Evolutionary conservation across 2,888 invertebrate species (phyloP).

Genomic region (Caenorhabditis sp.): DNA sequence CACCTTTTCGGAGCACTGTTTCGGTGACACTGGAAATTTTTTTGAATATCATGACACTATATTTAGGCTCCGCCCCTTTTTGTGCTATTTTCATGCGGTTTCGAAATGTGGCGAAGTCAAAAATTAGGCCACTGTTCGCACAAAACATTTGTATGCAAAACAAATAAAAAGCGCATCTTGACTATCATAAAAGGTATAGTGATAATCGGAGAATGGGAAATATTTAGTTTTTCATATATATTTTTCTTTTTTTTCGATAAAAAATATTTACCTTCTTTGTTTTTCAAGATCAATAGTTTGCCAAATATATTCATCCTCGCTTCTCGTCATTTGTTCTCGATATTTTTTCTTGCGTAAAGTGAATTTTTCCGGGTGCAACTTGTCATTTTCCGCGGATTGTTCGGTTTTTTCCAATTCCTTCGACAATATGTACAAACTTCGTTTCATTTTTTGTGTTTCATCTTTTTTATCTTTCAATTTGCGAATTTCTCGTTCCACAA

Average conservation of each 20-base stretch:
- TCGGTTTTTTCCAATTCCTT: conserved; percentile 57
- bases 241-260: not conserved
- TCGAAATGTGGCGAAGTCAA: too few relatives aligned
- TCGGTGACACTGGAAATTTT: conserved; percentile 47
- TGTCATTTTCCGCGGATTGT: conserved; percentile 31
- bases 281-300: conserved; percentile 56
- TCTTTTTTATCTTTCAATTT: conserved; percentile 55
- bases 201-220: too few relatives aligned
- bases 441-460: conserved; percentile 47
- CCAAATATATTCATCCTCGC: conserved; percentile 55
- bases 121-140: too few relatives aligned
- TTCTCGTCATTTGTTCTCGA: conserved; percentile 44
- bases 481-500: conserved; percentile 48
- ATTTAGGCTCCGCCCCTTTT: not conserved
- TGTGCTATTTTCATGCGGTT: not conserved
- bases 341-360: conserved; percentile 45
- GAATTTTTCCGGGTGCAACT: conserved; percentile 31
- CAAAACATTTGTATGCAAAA: too few relatives aligned
- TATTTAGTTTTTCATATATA: too few relatives aligned
- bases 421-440: conserved; percentile 45
- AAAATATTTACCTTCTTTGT: conserved; percentile 40
- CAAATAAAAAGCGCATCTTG: too few relatives aligned
- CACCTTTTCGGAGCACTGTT: conserved; percentile 54
- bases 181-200: too few relatives aligned
- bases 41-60: too few relatives aligned